A percentile compares a stretch with the other conserved stretches of the same genome.
These are phyloP conservation scores for Metellina segmentata DNA, from an alignment of 2,888 invertebrate genomes.

Conservation along the genomic window DNA sequence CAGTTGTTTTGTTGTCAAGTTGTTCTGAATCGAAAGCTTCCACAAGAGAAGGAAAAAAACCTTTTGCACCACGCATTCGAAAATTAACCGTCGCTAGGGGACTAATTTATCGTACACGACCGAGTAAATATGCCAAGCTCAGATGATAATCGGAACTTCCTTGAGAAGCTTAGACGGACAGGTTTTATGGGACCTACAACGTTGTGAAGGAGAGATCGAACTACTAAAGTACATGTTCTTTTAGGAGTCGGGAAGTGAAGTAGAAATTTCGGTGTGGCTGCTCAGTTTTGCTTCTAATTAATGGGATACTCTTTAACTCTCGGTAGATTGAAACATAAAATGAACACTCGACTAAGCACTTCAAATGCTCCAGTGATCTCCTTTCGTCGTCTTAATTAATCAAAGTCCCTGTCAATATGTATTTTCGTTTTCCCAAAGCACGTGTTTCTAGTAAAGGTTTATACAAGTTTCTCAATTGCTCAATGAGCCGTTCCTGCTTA, in stretches of 20 bases:
- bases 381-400: constrained; percentile 24
- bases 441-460: too few relatives aligned
- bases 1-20: constrained; percentile 1
- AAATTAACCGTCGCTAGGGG: neutral
- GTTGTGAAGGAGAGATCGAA: neutral
- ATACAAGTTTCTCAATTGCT: too few relatives aligned
- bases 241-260: neutral
- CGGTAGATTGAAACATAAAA: neutral
- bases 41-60: constrained; percentile 11
- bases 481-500: too few relatives aligned
- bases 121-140: constrained; percentile 3
- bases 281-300: neutral
- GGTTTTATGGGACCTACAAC: constrained; percentile 1
- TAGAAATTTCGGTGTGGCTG: constrained; percentile 6
- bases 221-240: constrained; percentile 2
- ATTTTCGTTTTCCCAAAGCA: too few relatives aligned
- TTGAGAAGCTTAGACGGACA: neutral
- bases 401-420: neutral
- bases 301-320: neutral
- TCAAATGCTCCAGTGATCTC: constrained; percentile 1
- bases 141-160: constrained; percentile 6
- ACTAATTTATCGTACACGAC: constrained; percentile 21
- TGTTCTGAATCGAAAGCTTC: constrained; percentile 6
- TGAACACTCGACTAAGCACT: constrained; percentile 14
- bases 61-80: neutral